These are phyloP conservation scores for Euthynnus affinis DNA, from an alignment of 2,797 vertebrate species.

Conservation along the genomic window DNA sequence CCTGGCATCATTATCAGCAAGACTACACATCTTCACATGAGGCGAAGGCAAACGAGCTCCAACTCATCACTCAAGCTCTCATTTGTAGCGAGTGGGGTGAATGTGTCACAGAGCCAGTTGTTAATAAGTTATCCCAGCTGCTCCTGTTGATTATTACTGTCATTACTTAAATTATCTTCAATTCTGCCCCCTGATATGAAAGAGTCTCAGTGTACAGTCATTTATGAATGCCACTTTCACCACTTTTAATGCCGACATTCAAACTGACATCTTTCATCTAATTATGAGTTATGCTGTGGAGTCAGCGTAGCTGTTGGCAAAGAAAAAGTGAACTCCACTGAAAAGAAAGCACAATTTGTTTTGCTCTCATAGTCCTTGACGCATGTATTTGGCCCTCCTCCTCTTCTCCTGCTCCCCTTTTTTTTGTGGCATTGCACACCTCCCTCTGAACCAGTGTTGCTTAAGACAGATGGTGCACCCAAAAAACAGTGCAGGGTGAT, in stretches of 20 bases:
- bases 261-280: slow-evolving; percentile 78
- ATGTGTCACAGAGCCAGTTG: slow-evolving; percentile 78
- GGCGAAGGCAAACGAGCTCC: slow-evolving; percentile 63
- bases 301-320: slow-evolving; percentile 47
- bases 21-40: slow-evolving; percentile 61
- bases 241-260: slow-evolving; percentile 77
- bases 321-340: slow-evolving; percentile 56
- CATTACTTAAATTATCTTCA: slow-evolving; percentile 86
- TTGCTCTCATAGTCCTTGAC: slow-evolving; percentile 68
- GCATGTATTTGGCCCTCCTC: slow-evolving; percentile 60
- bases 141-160: slow-evolving; percentile 83
- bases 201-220: slow-evolving; percentile 68
- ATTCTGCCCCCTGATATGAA: slow-evolving; percentile 78
- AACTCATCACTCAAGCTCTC: slow-evolving; percentile 83
- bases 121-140: slow-evolving; percentile 86
- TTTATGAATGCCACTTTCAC: slow-evolving; percentile 78
- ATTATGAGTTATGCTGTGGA: slow-evolving; percentile 79
- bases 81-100: slow-evolving; percentile 80
- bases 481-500: slow-evolving; percentile 79
- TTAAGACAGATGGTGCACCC: slow-evolving; percentile 84
- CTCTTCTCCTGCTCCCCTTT: slow-evolving; percentile 21
- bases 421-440: slow-evolving; percentile 54
- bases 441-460: slow-evolving; percentile 69
- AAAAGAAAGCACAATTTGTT: slow-evolving; percentile 61
- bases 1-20: slow-evolving; percentile 70